These are phyloP conservation scores for Etheostoma cragini DNA, from an alignment of 2,113 vertebrate genomes.

Conservation along the genomic window DNA sequence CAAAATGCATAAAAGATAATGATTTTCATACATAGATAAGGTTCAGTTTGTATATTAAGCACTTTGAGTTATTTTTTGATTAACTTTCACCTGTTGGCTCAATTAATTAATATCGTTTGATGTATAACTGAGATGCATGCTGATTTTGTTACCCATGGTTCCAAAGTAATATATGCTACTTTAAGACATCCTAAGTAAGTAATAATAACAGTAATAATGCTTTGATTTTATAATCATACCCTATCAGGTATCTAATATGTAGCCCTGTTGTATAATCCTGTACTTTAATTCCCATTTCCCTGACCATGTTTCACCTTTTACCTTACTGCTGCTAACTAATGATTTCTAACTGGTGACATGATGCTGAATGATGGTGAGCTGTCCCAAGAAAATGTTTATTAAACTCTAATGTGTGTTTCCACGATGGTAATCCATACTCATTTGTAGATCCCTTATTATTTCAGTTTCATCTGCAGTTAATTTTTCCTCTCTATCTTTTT, in stretches of 20 bases:
- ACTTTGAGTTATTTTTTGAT: neutral
- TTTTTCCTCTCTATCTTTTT: conserved; percentile 23
- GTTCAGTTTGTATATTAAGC: neutral
- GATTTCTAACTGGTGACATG: conserved; percentile 73
- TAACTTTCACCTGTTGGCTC: neutral
- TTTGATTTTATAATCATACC: neutral
- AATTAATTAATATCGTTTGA: neutral
- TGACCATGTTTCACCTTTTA: conserved; percentile 64
- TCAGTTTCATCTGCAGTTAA: conserved; percentile 19
- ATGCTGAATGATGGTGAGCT: conserved; percentile 81
- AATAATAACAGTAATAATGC: neutral
- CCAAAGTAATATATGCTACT: neutral
- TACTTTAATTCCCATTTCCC: conserved; percentile 24
- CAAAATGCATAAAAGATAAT: neutral
- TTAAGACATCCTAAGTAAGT: neutral
- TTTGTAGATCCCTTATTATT: neutral
- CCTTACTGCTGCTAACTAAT: conserved; percentile 72
- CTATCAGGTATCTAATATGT: neutral
- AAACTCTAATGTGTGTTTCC: conserved; percentile 15
- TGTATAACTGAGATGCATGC: conserved; percentile 15
- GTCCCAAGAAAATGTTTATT: conserved; percentile 14
- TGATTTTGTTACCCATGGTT: neutral
- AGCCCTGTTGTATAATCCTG: conserved; percentile 13
- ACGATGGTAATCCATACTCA: neutral
- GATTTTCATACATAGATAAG: no score